Evolutionary conservation across 2,888 invertebrate species (phyloP).

Genomic region (Drosophila crucigera): DNA sequence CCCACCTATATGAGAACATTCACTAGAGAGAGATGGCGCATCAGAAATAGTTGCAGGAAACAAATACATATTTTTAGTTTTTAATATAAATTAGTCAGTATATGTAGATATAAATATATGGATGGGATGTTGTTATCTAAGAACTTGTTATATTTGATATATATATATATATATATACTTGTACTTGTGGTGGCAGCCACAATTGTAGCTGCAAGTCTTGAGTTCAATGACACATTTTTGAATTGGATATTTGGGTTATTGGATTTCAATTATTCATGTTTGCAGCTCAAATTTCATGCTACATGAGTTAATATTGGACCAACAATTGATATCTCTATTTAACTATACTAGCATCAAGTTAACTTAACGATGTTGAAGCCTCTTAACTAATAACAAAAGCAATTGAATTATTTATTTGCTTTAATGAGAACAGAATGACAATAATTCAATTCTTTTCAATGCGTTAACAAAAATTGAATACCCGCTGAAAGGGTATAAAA

Average conservation of each 20-base stretch:
- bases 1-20: background rate
- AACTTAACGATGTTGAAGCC: background rate
- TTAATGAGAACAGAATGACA: background rate
- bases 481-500: conserved; percentile 17
- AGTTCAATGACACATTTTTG: conserved; percentile 42
- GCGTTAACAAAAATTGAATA: background rate
- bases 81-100: background rate
- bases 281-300: conserved; percentile 18
- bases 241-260: conserved; percentile 30
- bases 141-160: background rate
- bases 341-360: background rate
- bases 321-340: background rate
- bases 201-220: background rate
- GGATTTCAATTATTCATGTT: conserved; percentile 36
- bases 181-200: background rate
- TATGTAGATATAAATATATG: background rate
- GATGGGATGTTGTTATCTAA: background rate
- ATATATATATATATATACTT: background rate
- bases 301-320: conserved; percentile 21
- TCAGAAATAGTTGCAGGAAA: background rate
- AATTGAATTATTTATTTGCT: background rate
- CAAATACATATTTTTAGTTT: background rate
- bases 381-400: background rate
- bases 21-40: background rate
- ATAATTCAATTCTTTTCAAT: background rate